These are phyloP conservation scores for cat (Felis catus) DNA, from an alignment of 2,113 vertebrate genomes.

Conservation along the genomic window DNA sequence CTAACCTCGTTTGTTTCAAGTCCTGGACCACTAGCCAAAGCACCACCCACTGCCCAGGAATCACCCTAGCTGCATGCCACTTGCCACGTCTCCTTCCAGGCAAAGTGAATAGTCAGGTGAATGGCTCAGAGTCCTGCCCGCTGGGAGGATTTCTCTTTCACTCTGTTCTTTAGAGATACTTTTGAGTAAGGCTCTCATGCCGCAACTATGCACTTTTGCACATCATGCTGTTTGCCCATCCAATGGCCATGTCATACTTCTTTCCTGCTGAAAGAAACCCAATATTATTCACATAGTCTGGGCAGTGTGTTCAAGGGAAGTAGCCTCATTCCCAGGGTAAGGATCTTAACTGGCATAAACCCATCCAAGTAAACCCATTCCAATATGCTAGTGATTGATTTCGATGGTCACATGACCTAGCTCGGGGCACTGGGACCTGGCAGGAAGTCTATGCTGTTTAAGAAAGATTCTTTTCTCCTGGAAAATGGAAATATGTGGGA, in stretches of 20 bases:
- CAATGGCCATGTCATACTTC: neutral
- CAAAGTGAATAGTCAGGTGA: neutral
- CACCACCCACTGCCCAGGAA: neutral
- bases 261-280: neutral
- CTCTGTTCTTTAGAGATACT: neutral
- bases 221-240: neutral
- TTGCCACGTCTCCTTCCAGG: neutral
- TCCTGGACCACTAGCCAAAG: neutral
- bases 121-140: neutral
- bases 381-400: neutral
- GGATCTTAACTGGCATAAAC: neutral
- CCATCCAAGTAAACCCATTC: neutral
- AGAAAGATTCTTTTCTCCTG: neutral
- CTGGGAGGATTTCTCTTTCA: neutral
- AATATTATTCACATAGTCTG: neutral
- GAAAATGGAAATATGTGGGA: neutral
- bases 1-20: neutral
- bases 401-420: neutral
- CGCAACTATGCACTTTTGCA: fast-evolving
- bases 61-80: no score
- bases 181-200: neutral
- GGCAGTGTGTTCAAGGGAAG: neutral
- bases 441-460: neutral
- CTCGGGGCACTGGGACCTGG: neutral
- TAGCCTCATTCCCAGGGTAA: neutral